phyloP scores from a whole-genome alignment of 2,888 invertebrate genomes.

The Balanococcus diminutus region DNA sequence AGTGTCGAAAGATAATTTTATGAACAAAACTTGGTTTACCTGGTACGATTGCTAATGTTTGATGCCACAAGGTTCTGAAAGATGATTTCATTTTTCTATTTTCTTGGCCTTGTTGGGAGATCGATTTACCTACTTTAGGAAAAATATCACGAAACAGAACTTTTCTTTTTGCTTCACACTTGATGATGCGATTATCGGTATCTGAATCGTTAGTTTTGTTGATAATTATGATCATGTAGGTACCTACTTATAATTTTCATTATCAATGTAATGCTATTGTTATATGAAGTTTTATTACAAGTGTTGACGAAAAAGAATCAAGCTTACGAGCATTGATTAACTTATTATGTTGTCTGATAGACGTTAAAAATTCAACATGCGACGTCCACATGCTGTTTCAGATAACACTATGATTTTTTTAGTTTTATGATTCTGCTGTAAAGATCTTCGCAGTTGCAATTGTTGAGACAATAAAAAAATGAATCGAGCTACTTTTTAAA shows the following conservation, averaged over 20 bases:
- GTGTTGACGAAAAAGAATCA: not conserved
- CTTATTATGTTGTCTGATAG: not conserved
- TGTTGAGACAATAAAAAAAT: too few species aligned
- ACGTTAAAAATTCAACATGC: too few species aligned
- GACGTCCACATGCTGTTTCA: too few species aligned
- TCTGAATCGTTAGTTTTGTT: not conserved
- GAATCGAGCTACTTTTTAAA: too few species aligned
- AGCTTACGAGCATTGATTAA: not conserved
- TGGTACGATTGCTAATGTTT: not conserved
- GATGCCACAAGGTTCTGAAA: not conserved
- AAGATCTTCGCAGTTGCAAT: too few species aligned
- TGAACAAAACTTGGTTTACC: not conserved
- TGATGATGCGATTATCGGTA: not conserved
- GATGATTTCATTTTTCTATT: not conserved
- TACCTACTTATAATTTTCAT: not conserved
- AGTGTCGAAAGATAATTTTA: too few species aligned
- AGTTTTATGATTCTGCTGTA: too few species aligned
- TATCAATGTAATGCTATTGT: not conserved
- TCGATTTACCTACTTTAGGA: too few species aligned
- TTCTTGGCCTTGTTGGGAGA: not conserved
- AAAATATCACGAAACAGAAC: not conserved
- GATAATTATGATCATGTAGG: not conserved
- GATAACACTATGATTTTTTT: too few species aligned
- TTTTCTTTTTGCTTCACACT: not conserved
- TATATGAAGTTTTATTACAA: not conserved